Percentiles rank a stretch among this genome's conserved stretches.
Conservation (phyloP, 2,797 vertebrate species). For the Rousettus madagascariensis region DNA sequence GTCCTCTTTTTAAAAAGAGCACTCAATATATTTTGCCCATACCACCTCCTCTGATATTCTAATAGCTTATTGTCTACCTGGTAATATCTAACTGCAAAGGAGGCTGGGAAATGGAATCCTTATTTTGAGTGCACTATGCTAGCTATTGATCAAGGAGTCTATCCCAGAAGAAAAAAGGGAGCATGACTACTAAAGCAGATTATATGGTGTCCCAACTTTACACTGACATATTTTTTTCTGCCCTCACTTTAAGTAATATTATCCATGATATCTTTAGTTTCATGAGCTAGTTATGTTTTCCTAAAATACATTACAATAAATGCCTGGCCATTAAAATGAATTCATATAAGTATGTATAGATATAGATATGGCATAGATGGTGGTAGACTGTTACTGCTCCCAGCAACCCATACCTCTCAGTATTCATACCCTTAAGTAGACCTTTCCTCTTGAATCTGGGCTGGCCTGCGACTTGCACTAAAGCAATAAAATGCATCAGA, state of each 20-base stretch:
- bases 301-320: slow-evolving; percentile 6
- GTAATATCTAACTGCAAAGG: neutral
- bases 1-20: neutral
- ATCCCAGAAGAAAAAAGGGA: neutral
- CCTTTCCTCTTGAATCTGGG: neutral
- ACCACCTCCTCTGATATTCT: neutral
- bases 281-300: neutral
- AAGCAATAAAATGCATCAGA: neutral
- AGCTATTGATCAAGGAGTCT: neutral
- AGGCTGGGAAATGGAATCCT: neutral
- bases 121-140: neutral
- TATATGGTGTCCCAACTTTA: neutral
- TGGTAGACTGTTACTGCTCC: neutral
- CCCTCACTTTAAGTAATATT: neutral
- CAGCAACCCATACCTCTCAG: neutral
- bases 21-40: neutral
- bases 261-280: neutral
- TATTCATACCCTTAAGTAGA: neutral
- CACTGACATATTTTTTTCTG: neutral
- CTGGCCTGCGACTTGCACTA: neutral
- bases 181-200: neutral
- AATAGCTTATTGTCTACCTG: neutral
- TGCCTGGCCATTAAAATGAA: neutral
- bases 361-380: neutral
- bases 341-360: neutral